phyloP scores from a whole-genome alignment of 2,888 invertebrate genomes.

The Mesochorus sp. region DNA sequence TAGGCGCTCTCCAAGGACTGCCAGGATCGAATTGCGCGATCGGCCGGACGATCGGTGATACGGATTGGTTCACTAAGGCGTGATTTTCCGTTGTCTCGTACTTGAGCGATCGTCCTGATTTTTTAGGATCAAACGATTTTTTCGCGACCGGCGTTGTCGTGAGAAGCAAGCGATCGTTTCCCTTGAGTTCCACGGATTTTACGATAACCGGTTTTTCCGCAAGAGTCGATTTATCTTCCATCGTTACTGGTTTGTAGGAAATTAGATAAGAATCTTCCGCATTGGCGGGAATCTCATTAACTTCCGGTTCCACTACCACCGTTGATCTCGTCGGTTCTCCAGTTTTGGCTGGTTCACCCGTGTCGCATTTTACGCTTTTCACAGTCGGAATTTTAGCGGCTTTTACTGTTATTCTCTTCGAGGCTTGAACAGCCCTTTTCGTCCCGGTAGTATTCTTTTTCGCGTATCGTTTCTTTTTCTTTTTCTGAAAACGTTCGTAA shows the following conservation, averaged over 20 bases:
- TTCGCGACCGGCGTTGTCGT: slow-evolving; percentile 43
- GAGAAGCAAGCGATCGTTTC: slow-evolving; percentile 35
- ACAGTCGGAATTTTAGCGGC: neutral
- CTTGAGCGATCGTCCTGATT: slow-evolving; percentile 46
- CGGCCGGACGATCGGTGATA: slow-evolving; percentile 72
- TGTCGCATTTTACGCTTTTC: neutral
- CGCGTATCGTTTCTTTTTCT: slow-evolving; percentile 47
- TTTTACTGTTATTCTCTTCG: neutral
- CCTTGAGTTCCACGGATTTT: slow-evolving; percentile 21
- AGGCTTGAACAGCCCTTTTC: neutral
- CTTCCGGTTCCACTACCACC: neutral
- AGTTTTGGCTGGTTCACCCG: neutral
- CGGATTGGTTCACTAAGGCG: slow-evolving; percentile 69
- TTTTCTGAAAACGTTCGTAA: slow-evolving; percentile 61
- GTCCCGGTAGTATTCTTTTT: slow-evolving; percentile 23
- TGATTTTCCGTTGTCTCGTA: slow-evolving; percentile 59
- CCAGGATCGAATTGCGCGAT: slow-evolving; percentile 65
- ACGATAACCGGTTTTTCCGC: neutral
- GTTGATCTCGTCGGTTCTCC: neutral
- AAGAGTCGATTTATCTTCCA: neutral
- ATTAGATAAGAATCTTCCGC: too few species aligned
- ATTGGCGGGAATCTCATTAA: neutral
- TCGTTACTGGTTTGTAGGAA: too few species aligned
- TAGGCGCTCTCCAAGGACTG: slow-evolving; percentile 73
- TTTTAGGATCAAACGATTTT: slow-evolving; percentile 25